Percentiles rank a stretch among this genome's conserved stretches.
Conservation (phyloP, 2,113 vertebrate genomes). For the Brevimyrus niger region DNA sequence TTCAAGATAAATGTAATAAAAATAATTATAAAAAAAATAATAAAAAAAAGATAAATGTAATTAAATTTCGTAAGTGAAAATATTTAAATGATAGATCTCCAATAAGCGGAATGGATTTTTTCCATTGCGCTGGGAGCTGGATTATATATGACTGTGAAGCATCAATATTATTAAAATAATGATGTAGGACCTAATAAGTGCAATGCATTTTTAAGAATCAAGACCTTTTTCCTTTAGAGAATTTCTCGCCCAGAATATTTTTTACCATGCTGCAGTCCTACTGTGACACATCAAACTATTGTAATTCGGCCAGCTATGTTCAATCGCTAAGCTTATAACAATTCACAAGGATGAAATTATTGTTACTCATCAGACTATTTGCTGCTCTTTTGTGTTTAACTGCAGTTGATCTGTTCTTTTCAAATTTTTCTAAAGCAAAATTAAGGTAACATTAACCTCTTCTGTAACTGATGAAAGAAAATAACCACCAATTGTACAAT, state of each 20-base stretch:
- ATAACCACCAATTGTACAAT: background rate
- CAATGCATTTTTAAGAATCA: background rate
- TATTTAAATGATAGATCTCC: background rate
- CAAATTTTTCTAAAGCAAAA: background rate
- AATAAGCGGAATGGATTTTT: background rate
- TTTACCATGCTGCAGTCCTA: background rate
- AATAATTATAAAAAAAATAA: no score
- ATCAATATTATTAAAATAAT: background rate
- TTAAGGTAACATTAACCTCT: background rate
- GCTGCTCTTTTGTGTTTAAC: background rate
- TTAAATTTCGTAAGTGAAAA: no score
- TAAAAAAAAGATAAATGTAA: background rate
- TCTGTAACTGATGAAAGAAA: background rate
- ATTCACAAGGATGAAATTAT: background rate
- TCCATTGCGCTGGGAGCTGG: background rate
- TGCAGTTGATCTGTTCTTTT: background rate
- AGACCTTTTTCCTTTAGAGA: background rate
- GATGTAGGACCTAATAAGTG: background rate
- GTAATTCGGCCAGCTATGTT: background rate
- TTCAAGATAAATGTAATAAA: background rate
- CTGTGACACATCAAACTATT: background rate
- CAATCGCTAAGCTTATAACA: background rate
- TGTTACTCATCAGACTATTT: background rate
- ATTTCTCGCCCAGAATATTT: background rate
- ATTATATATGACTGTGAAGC: background rate